These are phyloP conservation scores for Calephelis perditalis DNA, from an alignment of 2,888 invertebrate genomes.

Conservation along the genomic window DNA sequence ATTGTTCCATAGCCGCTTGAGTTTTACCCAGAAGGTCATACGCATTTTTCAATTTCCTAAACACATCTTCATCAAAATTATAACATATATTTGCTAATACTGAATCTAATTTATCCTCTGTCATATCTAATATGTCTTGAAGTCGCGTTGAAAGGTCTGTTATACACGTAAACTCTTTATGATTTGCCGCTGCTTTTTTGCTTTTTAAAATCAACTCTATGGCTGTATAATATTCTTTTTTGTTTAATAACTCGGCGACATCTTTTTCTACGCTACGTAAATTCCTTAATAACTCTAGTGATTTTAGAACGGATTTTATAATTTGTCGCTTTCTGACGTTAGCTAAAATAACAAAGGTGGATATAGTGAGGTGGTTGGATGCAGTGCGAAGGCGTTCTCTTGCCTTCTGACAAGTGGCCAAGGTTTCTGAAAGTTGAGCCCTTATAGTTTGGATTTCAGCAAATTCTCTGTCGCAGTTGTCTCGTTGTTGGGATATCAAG, in stretches of 20 bases:
- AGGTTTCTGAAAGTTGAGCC: constrained; percentile 81
- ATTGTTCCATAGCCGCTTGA: constrained; percentile 94
- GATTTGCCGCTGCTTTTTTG: constrained; percentile 89
- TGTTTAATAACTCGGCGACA: constrained; percentile 87
- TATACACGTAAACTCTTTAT: constrained; percentile 94
- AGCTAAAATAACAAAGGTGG: constrained; percentile 92
- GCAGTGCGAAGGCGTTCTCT: constrained; percentile 85
- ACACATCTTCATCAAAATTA: constrained; percentile 87
- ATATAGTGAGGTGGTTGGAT: constrained; percentile 88
- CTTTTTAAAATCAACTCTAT: constrained; percentile 94
- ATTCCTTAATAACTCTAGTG: constrained; percentile 74
- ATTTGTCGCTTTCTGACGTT: constrained; percentile 94
- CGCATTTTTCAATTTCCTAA: constrained; percentile 90
- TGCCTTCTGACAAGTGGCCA: constrained; percentile 85
- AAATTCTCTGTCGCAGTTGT: constrained; percentile 91
- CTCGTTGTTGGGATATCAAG: constrained; percentile 94
- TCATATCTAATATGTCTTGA: constrained; percentile 93
- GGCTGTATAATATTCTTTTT: constrained; percentile 92
- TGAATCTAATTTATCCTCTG: constrained; percentile 93
- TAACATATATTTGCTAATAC: constrained; percentile 87
- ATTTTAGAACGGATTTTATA: constrained; percentile 87
- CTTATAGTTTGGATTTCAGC: constrained; percentile 85
- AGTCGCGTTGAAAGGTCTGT: constrained; percentile 90
- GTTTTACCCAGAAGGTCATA: constrained; percentile 94
- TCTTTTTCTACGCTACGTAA: constrained; percentile 90